Evolutionary conservation across 2,888 invertebrate species (phyloP), one percentile per base, ranked within the genome.

Genomic region (Syrphus vitripennis): DNA sequence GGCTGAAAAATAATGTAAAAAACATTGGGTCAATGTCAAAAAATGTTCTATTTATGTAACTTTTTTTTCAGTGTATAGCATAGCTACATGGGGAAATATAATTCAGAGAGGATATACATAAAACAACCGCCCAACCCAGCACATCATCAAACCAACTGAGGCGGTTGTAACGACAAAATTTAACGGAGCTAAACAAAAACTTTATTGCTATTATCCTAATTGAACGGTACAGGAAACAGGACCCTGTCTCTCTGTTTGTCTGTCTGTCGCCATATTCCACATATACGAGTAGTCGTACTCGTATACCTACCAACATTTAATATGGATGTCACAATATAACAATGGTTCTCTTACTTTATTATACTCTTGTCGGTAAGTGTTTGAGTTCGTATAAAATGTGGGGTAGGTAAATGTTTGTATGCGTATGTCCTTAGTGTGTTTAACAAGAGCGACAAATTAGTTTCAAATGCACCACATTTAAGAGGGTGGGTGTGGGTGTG

Each of bases 201-300:
- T 82, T 86, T 86, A 86, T 86, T 86, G 82, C 86, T 86, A 82
- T 86, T 86, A 86, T 86, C 82, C 86, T 86, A 86, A 86, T 86
- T 86, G 86, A 86, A 86, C 86, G 74, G 63, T 82, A 81, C 84
- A 81, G 82, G 70, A 63, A n/a, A n/a, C n/a, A n/a, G n/a, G n/a
- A n/a, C n/a, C 71, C 55, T n/a, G n/a, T n/a, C n/a, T n/a, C n/a
- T n/a, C n/a, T n/a, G n/a, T n/a, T n/a, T n/a, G n/a, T n/a, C 53
- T 65, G 57, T 45, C 67, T 61, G 57, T 63, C 69, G 55, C 77
- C 74, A 69, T 74, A 34, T 34, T 21, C n/a, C 34, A 21, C 57
- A 57, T 29, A 26, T 16, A n/a, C n/a, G n/a, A n/a, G n/a, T 4
- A 10, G 12, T 2, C 6, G 37, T 10, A 24, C 40, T 7, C 10